Base-by-base conservation (phyloP, 2,888 invertebrate genomes). In the Psylliodes chrysocephalus region DNA sequence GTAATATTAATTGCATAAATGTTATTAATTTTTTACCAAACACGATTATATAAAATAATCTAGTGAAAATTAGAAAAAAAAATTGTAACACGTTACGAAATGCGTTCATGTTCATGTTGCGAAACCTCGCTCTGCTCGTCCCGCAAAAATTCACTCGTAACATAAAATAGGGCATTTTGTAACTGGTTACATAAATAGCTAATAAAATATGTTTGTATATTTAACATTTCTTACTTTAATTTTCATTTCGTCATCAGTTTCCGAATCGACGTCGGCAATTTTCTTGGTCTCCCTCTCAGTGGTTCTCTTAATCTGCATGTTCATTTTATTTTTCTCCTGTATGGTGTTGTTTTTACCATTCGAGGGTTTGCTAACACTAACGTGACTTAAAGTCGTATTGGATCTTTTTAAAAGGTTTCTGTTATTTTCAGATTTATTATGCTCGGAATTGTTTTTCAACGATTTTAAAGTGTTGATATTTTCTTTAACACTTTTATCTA, bases 211-310 rank as follows among this genome's bases (percentile, higher is more conserved):
- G n/a, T n/a, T n/a, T n/a, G n/a, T n/a, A n/a, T n/a, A n/a, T n/a
- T n/a, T n/a, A n/a, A n/a, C n/a, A 19, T 18, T 22, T 18, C 42
- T 35, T 30, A 56, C 56, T 35, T 71, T 73, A 42, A 75, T 61
- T 74, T 87, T 85, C 25, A 81, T 82, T 71, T 87, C 86, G 73
- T 89, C 89, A 72, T 88, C 88, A 44, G 86, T 80, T 81, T 82
- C 86, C 73, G 87, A 87, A 75, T 88, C 88, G 28, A 89, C 81
- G 75, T 89, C 86, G 66, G 87, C 85, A n/a, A 57, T 55, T 56
- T 72, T 72, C 54, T 69, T 73, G 12, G 72, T 59, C 40, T 69
- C 63, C 15, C 61, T 62, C 30, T 71, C 72, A 0, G 64, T 69
- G 7, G 69, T 71, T 42, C 75, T 71, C 42, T 77, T 75, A 12